phyloP scores from a whole-genome alignment of 2,113 vertebrate species.

The Cinclus mexicanus region DNA sequence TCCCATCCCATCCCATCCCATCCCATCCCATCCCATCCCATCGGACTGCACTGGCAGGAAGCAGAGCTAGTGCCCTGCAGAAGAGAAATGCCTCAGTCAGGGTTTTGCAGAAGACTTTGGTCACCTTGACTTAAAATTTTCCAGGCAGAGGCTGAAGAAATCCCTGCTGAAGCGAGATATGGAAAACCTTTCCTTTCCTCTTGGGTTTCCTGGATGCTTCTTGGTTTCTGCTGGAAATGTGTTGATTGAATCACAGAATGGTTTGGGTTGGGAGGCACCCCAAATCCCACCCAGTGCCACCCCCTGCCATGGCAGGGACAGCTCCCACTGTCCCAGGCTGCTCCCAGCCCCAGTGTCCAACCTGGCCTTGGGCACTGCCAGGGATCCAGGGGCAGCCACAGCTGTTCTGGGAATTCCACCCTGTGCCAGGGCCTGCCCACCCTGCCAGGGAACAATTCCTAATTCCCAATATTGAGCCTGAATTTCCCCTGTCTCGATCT shows the following conservation, averaged over 20 bases:
- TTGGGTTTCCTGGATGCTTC: background rate
- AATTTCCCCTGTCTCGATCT: accelerated
- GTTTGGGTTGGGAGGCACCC: accelerated
- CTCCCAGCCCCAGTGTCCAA: background rate
- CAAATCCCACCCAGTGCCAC: accelerated
- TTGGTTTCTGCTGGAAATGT: background rate
- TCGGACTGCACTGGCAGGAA: background rate
- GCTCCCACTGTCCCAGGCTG: background rate
- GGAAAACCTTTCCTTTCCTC: background rate
- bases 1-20: background rate
- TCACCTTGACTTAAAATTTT: background rate
- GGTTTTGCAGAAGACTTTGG: background rate
- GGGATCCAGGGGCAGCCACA: background rate
- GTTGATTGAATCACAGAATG: background rate
- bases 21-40: background rate
- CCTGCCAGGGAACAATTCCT: background rate
- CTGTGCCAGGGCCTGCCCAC: background rate
- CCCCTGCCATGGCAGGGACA: background rate
- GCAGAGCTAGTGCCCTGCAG: background rate
- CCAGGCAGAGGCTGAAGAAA: background rate
- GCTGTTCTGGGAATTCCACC: background rate
- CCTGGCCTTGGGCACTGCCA: background rate
- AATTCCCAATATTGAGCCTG: accelerated
- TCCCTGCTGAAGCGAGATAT: accelerated
- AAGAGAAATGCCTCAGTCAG: too few species aligned